Base-by-base conservation (phyloP, 2,797 vertebrate genomes). In the Microchirus variegatus region DNA sequence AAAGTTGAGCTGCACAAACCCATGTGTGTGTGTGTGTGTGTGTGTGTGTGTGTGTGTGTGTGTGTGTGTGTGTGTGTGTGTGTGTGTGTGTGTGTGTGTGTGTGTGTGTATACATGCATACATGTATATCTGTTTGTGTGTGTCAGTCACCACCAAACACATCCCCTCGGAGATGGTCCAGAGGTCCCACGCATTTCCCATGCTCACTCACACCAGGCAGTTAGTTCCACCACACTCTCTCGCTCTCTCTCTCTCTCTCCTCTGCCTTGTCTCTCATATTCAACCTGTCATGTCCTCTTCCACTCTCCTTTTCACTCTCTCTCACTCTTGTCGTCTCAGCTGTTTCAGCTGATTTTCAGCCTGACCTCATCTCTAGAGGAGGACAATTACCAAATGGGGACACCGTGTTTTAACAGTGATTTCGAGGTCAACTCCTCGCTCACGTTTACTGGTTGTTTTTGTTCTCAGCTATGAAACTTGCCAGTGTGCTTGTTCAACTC, bases 151-250 rank as follows among this genome's bases (percentile, higher is more conserved):
- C 70, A 78, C 79, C 86, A 80, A 83, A 82, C 70, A 82, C 70
- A 87, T 85, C 58, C 53, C 41, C 38, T 75, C 80, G 85, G 85
- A 91, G 67, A 90, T 81, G 82, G 77, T 77, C 86, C 84, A 82
- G 78, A 81, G 80, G 83, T 92, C 91, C 92, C 91, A 92, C 89
- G 86, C 91, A 90, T 90, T 92, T 94, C 92, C 89, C 91, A 93
- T 92, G 90, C 89, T 91, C 89, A 76, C 84, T 92, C 85, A 89
- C 90, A 93, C 89, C 86, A 87, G 87, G 81, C 90, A 91, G 88
- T 41, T 84, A 87, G 85, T 85, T 85, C 83, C 85, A 90, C 87
- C 86, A 73, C 89, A 71, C 81, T 62, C 73, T 44, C 69, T 68
- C 73, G 10, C 51, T 63, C 63, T 64, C 65, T 60, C 66, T 70